These are phyloP conservation scores for Butastur rufipennis DNA, from an alignment of 2,113 vertebrate genomes.

Conservation along the genomic window DNA sequence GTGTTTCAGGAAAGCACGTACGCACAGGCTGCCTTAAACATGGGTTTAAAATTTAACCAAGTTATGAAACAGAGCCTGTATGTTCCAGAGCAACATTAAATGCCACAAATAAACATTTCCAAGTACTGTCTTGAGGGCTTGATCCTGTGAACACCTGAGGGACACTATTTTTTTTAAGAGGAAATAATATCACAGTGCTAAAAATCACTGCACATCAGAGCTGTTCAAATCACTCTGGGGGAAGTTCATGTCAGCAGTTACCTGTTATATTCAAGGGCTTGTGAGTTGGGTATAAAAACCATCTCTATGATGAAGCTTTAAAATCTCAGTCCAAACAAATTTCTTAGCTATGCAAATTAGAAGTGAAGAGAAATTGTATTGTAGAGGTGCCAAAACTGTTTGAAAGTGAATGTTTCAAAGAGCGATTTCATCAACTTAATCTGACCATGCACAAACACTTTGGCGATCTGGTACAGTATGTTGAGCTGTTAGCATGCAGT, in stretches of 20 bases:
- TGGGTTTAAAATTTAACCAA: neutral
- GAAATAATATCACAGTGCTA: neutral
- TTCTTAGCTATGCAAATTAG: neutral
- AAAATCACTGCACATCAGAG: neutral
- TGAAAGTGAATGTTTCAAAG: neutral
- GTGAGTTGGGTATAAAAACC: neutral
- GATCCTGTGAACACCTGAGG: neutral
- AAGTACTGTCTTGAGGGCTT: neutral
- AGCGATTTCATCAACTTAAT: neutral
- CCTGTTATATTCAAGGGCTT: neutral
- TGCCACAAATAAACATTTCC: neutral
- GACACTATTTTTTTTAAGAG: neutral
- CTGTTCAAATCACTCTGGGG: neutral
- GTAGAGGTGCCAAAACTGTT: neutral
- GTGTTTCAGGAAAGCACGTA: neutral
- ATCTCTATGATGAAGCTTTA: neutral
- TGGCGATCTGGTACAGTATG: neutral
- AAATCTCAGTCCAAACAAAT: neutral
- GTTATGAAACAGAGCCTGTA: neutral
- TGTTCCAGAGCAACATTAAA: neutral
- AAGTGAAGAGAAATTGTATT: neutral
- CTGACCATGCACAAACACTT: rapidly evolving
- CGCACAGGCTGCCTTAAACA: neutral
- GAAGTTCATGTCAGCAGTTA: neutral
- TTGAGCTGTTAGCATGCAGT: neutral